A percentile compares a stretch with the other conserved stretches of the same genome.
phyloP scores from a whole-genome alignment of 2,888 invertebrate genomes.

The Rotaria magnacalcarata region DNA sequence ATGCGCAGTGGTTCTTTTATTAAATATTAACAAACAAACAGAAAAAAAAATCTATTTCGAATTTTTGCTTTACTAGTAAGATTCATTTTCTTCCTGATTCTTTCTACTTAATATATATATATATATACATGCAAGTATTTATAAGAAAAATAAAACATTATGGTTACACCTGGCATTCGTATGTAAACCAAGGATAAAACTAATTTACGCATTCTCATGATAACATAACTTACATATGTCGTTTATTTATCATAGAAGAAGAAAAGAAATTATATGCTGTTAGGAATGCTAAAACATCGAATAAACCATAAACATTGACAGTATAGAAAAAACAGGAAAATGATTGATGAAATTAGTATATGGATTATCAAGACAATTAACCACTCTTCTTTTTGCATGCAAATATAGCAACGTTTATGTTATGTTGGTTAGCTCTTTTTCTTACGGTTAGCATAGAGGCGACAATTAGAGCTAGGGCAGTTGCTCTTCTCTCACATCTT shows the following conservation, averaged over 20 bases:
- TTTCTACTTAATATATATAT: background rate
- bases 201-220: too few relatives aligned
- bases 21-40: background rate
- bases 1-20: background rate
- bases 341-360: background rate
- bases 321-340: background rate
- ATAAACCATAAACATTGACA: background rate
- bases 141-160: background rate
- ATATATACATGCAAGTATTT: background rate
- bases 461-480: background rate
- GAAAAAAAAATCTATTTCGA: background rate
- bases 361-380: background rate
- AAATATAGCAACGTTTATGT: too few relatives aligned
- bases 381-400: background rate
- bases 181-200: too few relatives aligned
- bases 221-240: background rate
- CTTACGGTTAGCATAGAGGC: background rate
- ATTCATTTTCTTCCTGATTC: background rate
- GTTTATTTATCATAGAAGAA: slow-evolving; percentile 1
- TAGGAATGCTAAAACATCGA: background rate
- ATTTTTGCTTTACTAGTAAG: background rate
- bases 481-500: background rate
- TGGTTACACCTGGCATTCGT: background rate
- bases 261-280: background rate
- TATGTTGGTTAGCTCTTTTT: too few relatives aligned